Evolutionary conservation across 2,113 vertebrate genomes (phyloP).

Genomic region (Oenanthe oenanthe): DNA sequence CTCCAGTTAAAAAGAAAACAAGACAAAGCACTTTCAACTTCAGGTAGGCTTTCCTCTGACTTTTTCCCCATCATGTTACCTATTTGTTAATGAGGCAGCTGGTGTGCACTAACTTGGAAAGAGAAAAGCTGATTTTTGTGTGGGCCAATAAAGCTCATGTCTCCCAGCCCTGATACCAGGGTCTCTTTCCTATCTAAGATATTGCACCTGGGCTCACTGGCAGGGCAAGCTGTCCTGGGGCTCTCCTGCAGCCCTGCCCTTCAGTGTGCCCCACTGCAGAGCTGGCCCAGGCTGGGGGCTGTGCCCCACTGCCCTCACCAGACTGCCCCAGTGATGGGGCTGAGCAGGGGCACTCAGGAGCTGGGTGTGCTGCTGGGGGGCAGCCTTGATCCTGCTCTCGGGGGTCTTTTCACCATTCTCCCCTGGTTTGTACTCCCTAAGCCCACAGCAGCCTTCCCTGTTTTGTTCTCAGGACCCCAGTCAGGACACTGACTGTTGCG

Average conservation of each 20-base stretch:
- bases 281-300: not conserved
- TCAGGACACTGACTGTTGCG: not conserved
- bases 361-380: not conserved
- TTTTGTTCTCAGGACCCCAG: not conserved
- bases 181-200: rapidly evolving
- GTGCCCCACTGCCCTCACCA: rapidly evolving
- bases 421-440: not conserved
- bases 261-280: not conserved
- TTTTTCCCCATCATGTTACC: not conserved
- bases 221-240: not conserved
- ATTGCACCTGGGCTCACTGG: not conserved
- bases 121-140: not conserved
- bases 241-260: not conserved
- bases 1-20: not conserved
- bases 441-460: not conserved
- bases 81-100: not conserved
- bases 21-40: not conserved
- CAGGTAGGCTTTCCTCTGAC: not conserved
- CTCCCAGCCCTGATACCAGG: not conserved
- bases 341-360: not conserved
- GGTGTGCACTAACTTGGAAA: not conserved
- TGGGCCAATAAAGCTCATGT: not conserved
- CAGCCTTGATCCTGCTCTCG: not conserved
- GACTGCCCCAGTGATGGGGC: rapidly evolving
- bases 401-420: not conserved